These are phyloP conservation scores for Apodemia duryi DNA, from an alignment of 2,888 invertebrate species.

Conservation along the genomic window DNA sequence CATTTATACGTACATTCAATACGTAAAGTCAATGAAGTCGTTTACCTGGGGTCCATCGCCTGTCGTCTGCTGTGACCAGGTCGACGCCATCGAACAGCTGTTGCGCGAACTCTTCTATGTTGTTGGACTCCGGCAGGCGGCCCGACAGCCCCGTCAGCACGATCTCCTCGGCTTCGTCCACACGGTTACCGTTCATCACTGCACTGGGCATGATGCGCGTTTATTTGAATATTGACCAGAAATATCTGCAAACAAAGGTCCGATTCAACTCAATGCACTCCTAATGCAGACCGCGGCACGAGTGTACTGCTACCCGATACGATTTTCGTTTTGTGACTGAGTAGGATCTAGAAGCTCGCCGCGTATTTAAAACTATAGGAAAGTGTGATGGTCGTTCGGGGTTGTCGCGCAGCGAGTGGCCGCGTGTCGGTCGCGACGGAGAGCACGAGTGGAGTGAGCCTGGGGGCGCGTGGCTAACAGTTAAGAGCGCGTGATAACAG, in stretches of 20 bases:
- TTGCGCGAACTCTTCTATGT: slow-evolving; percentile 94
- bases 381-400: background rate
- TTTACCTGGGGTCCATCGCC: slow-evolving; percentile 89
- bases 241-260: slow-evolving; percentile 11
- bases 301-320: background rate
- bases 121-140: slow-evolving; percentile 93
- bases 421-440: slow-evolving; percentile 33
- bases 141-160: slow-evolving; percentile 92
- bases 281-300: background rate
- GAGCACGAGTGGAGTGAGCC: slow-evolving; percentile 52
- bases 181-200: slow-evolving; percentile 49
- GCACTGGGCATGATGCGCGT: slow-evolving; percentile 55
- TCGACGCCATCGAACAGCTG: slow-evolving; percentile 95
- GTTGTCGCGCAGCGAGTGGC: slow-evolving; percentile 21
- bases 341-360: slow-evolving; percentile 7
- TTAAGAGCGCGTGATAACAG: slow-evolving; percentile 60
- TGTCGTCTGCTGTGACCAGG: slow-evolving; percentile 94
- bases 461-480: slow-evolving; percentile 41
- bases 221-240: background rate
- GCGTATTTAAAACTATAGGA: slow-evolving; percentile 42
- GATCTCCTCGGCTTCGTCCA: slow-evolving; percentile 80
- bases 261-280: background rate
- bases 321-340: background rate
- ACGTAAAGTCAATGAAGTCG: background rate
- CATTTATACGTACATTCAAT: background rate